Conservation (phyloP, 2,797 vertebrate genomes). For the Sebastes vulpes region DNA sequence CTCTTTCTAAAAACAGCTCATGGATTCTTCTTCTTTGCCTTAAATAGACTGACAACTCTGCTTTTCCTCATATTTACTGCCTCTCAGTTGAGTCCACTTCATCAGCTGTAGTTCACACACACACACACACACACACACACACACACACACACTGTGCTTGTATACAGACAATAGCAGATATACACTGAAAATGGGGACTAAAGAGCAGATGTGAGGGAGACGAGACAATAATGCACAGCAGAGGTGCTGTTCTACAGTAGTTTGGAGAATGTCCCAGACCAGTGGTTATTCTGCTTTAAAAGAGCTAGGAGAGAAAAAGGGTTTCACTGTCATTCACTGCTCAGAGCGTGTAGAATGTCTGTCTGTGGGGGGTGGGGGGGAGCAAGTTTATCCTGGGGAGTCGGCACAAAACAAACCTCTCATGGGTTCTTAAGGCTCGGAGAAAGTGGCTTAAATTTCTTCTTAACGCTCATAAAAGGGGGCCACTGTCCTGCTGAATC, state of each 20-base stretch:
- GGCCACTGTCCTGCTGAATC: not conserved
- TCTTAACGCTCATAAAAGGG: conserved; percentile 2
- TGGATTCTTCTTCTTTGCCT: not conserved
- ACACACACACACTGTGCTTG: conserved; percentile 10
- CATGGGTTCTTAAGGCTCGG: not conserved
- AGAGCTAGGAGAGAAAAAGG: conserved; percentile 36
- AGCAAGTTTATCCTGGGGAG: not conserved
- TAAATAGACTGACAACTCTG: conserved; percentile 18
- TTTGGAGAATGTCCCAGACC: conserved; percentile 71
- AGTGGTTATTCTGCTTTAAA: conserved; percentile 57
- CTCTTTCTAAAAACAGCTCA: conserved; percentile 54
- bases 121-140: conserved; percentile 14
- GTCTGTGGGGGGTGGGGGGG: not conserved
- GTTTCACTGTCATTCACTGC: conserved; percentile 26
- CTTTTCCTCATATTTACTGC: not conserved
- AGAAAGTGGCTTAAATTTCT: conserved; percentile 2
- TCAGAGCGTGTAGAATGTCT: conserved; percentile 4
- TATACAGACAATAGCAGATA: conserved; percentile 58
- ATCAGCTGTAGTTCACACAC: conserved; percentile 14
- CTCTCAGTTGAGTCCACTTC: conserved; percentile 14
- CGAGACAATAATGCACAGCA: conserved; percentile 64
- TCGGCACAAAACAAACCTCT: conserved; percentile 3
- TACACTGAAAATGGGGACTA: conserved; percentile 51
- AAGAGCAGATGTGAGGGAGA: conserved; percentile 59
- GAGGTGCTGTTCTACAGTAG: conserved; percentile 56